These are phyloP conservation scores for Nematopogon swammerdamellus DNA, from an alignment of 2,888 invertebrate genomes.

Conservation along the genomic window DNA sequence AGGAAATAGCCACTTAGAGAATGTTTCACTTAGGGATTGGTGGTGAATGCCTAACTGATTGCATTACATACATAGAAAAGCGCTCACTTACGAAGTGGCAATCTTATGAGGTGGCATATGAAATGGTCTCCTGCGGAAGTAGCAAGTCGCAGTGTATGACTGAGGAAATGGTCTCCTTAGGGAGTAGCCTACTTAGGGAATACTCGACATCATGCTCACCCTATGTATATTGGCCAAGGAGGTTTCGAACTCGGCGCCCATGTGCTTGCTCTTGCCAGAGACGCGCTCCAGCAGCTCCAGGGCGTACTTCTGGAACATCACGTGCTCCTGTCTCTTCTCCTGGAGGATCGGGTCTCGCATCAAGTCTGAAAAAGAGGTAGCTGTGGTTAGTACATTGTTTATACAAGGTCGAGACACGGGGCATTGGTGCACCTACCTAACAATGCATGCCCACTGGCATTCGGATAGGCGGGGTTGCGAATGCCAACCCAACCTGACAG, in stretches of 20 bases:
- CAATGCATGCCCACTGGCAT: too few relatives aligned
- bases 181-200: background rate
- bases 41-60: too few relatives aligned
- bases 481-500: too few relatives aligned
- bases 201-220: slow-evolving; percentile 59
- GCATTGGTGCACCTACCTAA: too few relatives aligned
- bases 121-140: too few relatives aligned
- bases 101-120: too few relatives aligned
- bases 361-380: slow-evolving; percentile 58
- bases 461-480: too few relatives aligned
- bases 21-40: too few relatives aligned
- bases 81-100: too few relatives aligned
- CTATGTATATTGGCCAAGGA: slow-evolving; percentile 87
- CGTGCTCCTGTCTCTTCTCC: slow-evolving; percentile 94
- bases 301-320: slow-evolving; percentile 93
- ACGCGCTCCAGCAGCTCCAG: slow-evolving; percentile 85
- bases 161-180: background rate
- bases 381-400: background rate
- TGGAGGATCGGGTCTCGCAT: slow-evolving; percentile 97
- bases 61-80: too few relatives aligned
- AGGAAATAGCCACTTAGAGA: too few relatives aligned
- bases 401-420: background rate
- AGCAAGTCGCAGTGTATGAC: too few relatives aligned
- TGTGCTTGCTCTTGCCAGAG: slow-evolving; percentile 85
- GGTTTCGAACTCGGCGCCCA: slow-evolving; percentile 75